phyloP scores from a whole-genome alignment of 1,140 invertebrate species.

The Calosoma granatense region DNA sequence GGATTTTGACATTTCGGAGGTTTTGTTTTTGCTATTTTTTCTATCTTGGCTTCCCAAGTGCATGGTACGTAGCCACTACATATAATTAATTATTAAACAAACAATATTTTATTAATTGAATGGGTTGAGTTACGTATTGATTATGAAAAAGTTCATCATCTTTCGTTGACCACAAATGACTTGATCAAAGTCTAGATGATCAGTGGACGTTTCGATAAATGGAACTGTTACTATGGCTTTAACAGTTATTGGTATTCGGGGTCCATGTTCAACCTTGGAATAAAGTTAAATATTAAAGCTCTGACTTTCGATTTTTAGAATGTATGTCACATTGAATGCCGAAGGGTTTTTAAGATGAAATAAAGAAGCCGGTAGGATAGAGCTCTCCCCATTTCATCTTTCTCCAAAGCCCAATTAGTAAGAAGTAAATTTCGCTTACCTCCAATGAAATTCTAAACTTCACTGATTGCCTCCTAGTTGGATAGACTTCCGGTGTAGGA shows the following conservation, averaged over 20 bases:
- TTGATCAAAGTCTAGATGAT: slow-evolving; percentile 32
- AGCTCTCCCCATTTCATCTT: too few relatives aligned
- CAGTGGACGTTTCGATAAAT: background rate
- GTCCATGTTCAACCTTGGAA: slow-evolving; percentile 27
- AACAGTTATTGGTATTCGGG: slow-evolving; percentile 31
- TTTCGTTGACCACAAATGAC: slow-evolving; percentile 33
- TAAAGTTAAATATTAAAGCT: slow-evolving; percentile 11
- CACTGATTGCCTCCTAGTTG: too few relatives aligned
- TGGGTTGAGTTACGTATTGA: slow-evolving; percentile 37
- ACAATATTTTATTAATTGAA: slow-evolving; percentile 11
- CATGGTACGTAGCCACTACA: slow-evolving; percentile 33
- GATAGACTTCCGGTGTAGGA: background rate
- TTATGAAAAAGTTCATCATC: slow-evolving; percentile 28
- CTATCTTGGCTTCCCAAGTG: slow-evolving; percentile 29
- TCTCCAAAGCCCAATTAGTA: too few relatives aligned
- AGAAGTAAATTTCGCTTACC: too few relatives aligned
- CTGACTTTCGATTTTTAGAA: too few relatives aligned
- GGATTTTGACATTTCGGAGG: slow-evolving; percentile 11
- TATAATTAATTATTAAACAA: too few relatives aligned
- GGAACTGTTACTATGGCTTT: slow-evolving; percentile 33
- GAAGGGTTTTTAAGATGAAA: too few relatives aligned
- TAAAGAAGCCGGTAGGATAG: too few relatives aligned
- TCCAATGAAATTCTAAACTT: too few relatives aligned
- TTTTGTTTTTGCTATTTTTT: slow-evolving; percentile 15
- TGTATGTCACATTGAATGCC: too few relatives aligned